phyloP scores from a whole-genome alignment of 2,888 invertebrate genomes.

The Dexiosoma caninum region DNA sequence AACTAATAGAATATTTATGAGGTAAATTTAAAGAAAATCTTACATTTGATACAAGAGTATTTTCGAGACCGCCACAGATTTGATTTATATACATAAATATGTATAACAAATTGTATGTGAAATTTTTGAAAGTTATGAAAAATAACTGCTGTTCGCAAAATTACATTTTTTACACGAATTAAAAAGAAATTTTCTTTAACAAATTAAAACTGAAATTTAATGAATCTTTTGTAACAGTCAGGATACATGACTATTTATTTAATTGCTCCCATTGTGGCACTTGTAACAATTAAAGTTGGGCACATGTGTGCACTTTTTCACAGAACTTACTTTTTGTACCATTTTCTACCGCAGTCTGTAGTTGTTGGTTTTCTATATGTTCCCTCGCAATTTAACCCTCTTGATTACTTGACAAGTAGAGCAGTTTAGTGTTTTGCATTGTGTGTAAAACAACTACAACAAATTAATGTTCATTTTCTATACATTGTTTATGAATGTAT shows the following conservation, averaged over 20 bases:
- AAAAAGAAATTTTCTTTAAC: too few species aligned
- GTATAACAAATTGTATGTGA: too few species aligned
- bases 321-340: background rate
- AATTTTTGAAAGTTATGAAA: too few species aligned
- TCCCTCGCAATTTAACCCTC: slow-evolving; percentile 37
- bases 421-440: slow-evolving; percentile 25
- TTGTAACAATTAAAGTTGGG: slow-evolving; percentile 38
- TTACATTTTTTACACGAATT: too few species aligned
- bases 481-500: background rate
- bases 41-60: too few species aligned
- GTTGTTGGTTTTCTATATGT: background rate
- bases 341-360: background rate
- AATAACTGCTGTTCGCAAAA: too few species aligned
- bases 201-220: background rate
- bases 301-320: slow-evolving; percentile 5
- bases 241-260: slow-evolving; percentile 26
- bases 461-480: slow-evolving; percentile 25
- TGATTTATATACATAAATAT: too few species aligned
- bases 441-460: slow-evolving; percentile 14
- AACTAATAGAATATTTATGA: too few species aligned
- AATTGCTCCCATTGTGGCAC: slow-evolving; percentile 46
- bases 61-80: too few species aligned
- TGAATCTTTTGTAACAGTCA: background rate
- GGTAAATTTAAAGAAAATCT: too few species aligned
- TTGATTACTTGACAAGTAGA: slow-evolving; percentile 38